These are phyloP conservation scores for Gallinago media DNA, from an alignment of 2,113 vertebrate genomes.

Conservation along the genomic window DNA sequence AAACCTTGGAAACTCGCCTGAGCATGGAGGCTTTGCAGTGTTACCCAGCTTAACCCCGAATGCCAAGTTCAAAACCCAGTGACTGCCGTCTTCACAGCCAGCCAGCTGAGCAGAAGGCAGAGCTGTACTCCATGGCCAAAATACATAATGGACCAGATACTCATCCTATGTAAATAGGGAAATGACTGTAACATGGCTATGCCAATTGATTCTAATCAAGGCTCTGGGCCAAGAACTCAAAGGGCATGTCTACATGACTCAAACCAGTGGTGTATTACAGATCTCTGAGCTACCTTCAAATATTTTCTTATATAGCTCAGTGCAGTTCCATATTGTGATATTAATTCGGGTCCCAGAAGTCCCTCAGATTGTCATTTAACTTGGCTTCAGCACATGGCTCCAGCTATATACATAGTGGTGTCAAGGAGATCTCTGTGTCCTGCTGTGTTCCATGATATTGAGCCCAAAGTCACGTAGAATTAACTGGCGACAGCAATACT, in stretches of 20 bases:
- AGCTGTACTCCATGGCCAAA: conserved; percentile 32
- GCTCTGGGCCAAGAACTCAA: conserved; percentile 17
- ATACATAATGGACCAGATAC: conserved; percentile 42
- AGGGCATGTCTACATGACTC: conserved; percentile 15
- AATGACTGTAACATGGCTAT: not conserved
- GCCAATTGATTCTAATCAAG: conserved; percentile 11
- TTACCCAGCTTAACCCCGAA: not conserved
- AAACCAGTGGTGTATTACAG: not conserved
- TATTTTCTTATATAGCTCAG: not conserved
- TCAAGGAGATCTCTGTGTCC: not conserved
- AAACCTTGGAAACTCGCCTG: not conserved
- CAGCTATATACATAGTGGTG: not conserved
- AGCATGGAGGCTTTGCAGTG: not conserved
- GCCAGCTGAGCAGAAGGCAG: conserved; percentile 41
- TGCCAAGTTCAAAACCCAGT: not conserved
- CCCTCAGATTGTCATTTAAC: not conserved
- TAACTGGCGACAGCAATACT: not conserved
- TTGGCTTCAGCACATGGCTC: not conserved
- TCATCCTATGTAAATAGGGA: conserved; percentile 40
- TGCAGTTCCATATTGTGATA: not conserved
- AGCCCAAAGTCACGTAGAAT: not conserved
- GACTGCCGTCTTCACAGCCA: not conserved
- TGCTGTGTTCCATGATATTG: not conserved
- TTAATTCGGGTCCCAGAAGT: not conserved
- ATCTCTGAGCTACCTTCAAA: not conserved